phyloP scores from a whole-genome alignment of 2,113 vertebrate genomes.

The Crotalus horridus region DNA sequence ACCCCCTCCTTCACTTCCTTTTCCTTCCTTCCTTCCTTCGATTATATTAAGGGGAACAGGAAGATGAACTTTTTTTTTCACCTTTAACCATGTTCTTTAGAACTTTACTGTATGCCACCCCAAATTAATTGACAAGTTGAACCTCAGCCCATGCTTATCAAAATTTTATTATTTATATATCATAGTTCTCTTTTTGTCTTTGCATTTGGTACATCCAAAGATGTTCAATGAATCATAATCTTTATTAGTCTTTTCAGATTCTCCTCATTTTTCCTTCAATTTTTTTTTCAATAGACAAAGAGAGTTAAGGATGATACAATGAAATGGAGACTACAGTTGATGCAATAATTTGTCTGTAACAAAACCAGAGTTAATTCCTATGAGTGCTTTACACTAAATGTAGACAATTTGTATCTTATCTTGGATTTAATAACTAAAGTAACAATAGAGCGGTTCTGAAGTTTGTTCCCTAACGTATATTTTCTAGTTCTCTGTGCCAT shows the following conservation, averaged over 20 bases:
- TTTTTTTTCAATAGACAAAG: not conserved
- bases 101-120: not conserved
- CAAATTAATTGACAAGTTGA: not conserved
- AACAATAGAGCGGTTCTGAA: not conserved
- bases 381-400: not conserved
- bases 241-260: not conserved
- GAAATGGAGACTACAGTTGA: not conserved
- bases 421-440: not conserved
- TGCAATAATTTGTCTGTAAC: not conserved
- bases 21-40: not conserved
- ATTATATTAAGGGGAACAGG: not conserved
- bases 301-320: not conserved
- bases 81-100: not conserved
- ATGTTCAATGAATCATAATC: not conserved
- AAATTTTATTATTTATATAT: not conserved
- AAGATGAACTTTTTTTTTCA: not conserved
- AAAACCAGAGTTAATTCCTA: not conserved
- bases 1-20: not conserved
- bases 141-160: not conserved
- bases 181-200: not conserved
- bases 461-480: not conserved
- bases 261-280: not conserved
- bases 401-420: not conserved
- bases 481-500: not conserved
- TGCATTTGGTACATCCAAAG: not conserved